Evolutionary conservation across 2,888 invertebrate species (phyloP).

Genomic region (Tricholauxania praeusta): DNA sequence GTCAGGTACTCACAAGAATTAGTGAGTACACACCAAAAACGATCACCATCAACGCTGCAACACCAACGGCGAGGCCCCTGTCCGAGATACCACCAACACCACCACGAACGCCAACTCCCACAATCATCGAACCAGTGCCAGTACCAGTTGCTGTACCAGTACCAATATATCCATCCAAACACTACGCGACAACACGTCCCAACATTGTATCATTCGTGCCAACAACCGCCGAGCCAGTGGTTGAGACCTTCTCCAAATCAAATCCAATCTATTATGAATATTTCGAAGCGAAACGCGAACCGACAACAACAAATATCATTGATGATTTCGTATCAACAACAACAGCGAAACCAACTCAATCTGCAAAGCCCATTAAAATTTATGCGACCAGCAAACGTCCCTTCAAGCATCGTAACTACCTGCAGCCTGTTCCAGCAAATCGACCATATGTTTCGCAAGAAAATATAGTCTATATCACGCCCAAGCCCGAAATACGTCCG

Average conservation of each 20-base stretch:
- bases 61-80: conserved; percentile 64
- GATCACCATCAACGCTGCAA: conserved; percentile 71
- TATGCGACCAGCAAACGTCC: conserved; percentile 55
- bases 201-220: conserved; percentile 60
- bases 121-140: conserved; percentile 53
- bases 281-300: conserved; percentile 66
- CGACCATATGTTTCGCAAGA: conserved; percentile 54
- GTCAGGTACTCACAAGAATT: conserved; percentile 57
- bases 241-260: conserved; percentile 59
- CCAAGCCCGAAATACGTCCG: conserved; percentile 69
- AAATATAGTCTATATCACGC: conserved; percentile 68
- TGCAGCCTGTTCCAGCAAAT: conserved; percentile 47
- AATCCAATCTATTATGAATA: conserved; percentile 68
- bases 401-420: conserved; percentile 49
- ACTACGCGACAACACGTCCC: conserved; percentile 51
- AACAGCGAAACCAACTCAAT: conserved; percentile 48
- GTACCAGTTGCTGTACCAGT: conserved; percentile 62
- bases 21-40: conserved; percentile 57
- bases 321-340: conserved; percentile 54
- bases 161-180: conserved; percentile 58
- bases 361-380: conserved; percentile 50
- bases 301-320: conserved; percentile 53
- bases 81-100: conserved; percentile 37
- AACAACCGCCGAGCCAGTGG: conserved; percentile 51
- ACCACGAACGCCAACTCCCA: conserved; percentile 39